Evolutionary conservation across 2,888 invertebrate species (phyloP).

Genomic region (Slavum lentiscoides): DNA sequence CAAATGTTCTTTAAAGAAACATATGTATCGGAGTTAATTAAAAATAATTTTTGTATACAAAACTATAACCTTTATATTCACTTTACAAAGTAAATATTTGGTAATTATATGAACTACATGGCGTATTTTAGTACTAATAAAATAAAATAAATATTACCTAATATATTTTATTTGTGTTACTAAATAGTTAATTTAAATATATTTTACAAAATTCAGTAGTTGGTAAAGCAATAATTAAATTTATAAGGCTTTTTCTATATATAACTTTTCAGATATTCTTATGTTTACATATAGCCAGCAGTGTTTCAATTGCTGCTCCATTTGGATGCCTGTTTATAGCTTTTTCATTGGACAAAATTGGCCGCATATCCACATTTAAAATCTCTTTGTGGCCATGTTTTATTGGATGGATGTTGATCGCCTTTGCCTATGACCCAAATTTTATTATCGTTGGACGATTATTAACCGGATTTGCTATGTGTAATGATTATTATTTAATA

Average conservation of each 20-base stretch:
- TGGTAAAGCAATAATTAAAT: conserved; percentile 15
- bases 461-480: conserved; percentile 51
- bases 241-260: conserved; percentile 17
- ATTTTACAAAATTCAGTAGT: neutral
- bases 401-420: conserved; percentile 51
- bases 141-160: too few relatives aligned
- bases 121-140: too few relatives aligned
- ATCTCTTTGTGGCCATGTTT: conserved; percentile 49
- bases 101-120: too few relatives aligned
- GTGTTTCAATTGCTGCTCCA: conserved; percentile 47
- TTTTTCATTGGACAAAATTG: conserved; percentile 41
- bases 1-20: too few relatives aligned
- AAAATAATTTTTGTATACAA: too few relatives aligned
- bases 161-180: too few relatives aligned
- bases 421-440: conserved; percentile 17
- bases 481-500: conserved; percentile 28
- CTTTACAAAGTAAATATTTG: too few relatives aligned
- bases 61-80: too few relatives aligned
- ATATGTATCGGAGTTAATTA: too few relatives aligned
- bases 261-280: conserved; percentile 29
- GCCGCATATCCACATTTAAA: conserved; percentile 43
- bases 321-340: conserved; percentile 45
- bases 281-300: conserved; percentile 45
- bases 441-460: conserved; percentile 45
- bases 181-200: neutral